Evolutionary conservation across 2,797 vertebrate genomes (phyloP).

Genomic region (Chaetodon trifasciatus): DNA sequence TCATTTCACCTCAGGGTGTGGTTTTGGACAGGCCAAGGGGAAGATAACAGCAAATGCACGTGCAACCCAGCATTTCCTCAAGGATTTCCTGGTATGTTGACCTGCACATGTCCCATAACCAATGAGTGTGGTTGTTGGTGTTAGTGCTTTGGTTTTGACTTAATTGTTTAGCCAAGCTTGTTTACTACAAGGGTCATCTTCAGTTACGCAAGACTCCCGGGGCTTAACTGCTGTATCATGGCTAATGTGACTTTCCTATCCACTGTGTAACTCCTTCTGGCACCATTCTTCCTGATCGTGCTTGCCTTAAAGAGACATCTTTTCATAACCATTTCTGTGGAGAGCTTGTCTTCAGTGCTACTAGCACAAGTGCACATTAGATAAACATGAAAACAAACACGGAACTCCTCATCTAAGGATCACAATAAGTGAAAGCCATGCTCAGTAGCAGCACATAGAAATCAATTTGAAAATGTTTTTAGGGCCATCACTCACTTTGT

Average conservation of each 20-base stretch:
- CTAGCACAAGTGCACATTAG: background rate
- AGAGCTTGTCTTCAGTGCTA: background rate
- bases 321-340: background rate
- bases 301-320: background rate
- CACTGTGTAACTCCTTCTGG: background rate
- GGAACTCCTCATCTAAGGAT: background rate
- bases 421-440: background rate
- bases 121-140: conserved; percentile 13
- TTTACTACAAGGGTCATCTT: conserved; percentile 56
- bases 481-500: background rate
- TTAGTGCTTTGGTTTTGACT: conserved; percentile 49
- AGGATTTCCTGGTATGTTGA: conserved; percentile 10
- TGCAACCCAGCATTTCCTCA: conserved; percentile 22
- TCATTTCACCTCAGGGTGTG: conserved; percentile 67
- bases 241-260: conserved; percentile 24
- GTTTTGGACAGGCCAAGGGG: conserved; percentile 39
- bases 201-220: conserved; percentile 23
- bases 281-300: background rate
- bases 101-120: background rate
- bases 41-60: conserved; percentile 14
- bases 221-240: conserved; percentile 32
- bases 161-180: conserved; percentile 57
- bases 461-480: background rate
- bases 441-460: background rate
- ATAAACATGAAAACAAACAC: background rate